These are phyloP conservation scores for Epinotia ramella DNA, from an alignment of 2,888 invertebrate species.

Conservation along the genomic window DNA sequence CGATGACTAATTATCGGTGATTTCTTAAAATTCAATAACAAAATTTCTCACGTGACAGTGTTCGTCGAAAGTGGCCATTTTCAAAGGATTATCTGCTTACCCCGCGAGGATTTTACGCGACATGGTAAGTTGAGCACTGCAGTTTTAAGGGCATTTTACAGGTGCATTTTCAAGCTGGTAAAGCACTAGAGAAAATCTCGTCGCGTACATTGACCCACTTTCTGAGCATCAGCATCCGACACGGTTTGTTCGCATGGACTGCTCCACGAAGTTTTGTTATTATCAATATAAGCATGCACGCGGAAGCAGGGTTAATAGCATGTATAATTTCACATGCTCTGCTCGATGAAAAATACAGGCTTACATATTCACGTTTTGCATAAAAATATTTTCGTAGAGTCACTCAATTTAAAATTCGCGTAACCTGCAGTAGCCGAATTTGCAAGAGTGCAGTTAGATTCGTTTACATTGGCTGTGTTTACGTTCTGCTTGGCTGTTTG, in stretches of 20 bases:
- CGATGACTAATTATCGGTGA: slow-evolving; percentile 71
- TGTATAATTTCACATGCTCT: slow-evolving; percentile 2
- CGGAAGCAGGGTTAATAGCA: neutral
- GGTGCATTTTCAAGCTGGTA: slow-evolving; percentile 47
- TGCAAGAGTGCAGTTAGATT: slow-evolving; percentile 25
- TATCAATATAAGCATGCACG: slow-evolving; percentile 31
- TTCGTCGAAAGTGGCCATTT: slow-evolving; percentile 66
- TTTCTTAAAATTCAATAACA: slow-evolving; percentile 49
- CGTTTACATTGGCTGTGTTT: slow-evolving; percentile 31
- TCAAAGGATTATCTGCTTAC: slow-evolving; percentile 64
- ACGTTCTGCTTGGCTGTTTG: slow-evolving; percentile 27
- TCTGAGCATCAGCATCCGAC: slow-evolving; percentile 55
- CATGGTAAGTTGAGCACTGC: slow-evolving; percentile 65
- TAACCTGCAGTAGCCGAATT: slow-evolving; percentile 33
- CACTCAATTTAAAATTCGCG: slow-evolving; percentile 19
- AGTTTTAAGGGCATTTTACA: slow-evolving; percentile 2
- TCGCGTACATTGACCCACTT: slow-evolving; percentile 70
- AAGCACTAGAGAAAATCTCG: slow-evolving; percentile 62
- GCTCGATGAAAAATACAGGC: neutral
- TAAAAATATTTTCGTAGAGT: slow-evolving; percentile 4
- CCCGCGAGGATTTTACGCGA: slow-evolving; percentile 56
- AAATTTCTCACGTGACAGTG: slow-evolving; percentile 69
- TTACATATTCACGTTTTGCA: neutral
- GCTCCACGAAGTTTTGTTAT: slow-evolving; percentile 24
- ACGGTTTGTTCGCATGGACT: slow-evolving; percentile 59